Conservation (phyloP, 2,113 vertebrate genomes). For the Xenotilapia longispinis region DNA sequence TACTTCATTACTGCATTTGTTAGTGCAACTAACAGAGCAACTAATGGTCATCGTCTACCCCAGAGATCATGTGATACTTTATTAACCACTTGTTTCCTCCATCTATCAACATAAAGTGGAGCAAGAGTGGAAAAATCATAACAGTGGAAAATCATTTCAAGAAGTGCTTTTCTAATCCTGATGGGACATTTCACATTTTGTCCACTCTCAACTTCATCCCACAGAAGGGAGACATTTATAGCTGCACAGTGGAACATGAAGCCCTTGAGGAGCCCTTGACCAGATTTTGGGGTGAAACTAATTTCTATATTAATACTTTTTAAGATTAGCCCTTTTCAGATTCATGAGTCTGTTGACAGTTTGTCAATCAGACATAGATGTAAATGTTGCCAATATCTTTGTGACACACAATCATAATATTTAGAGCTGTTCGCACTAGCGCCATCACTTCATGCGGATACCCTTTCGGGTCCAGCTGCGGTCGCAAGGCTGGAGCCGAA, state of each 20-base stretch:
- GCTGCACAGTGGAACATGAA: conserved; percentile 25
- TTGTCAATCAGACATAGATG: not conserved
- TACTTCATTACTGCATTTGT: not conserved
- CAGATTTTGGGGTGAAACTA: conserved; percentile 16
- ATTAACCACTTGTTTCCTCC: conserved; percentile 15
- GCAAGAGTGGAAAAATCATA: not conserved
- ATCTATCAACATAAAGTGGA: not conserved
- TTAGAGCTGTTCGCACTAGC: too few species aligned
- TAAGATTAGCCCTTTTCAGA: not conserved
- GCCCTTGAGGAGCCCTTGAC: not conserved
- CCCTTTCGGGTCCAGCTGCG: too few species aligned
- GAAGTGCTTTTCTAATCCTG: not conserved
- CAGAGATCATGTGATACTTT: not conserved
- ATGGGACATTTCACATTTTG: conserved; percentile 1
- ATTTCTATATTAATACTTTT: not conserved
- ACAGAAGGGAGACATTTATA: not conserved
- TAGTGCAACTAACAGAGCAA: not conserved
- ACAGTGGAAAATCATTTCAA: not conserved
- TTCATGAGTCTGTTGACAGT: not conserved
- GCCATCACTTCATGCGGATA: too few species aligned
- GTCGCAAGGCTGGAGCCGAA: too few species aligned
- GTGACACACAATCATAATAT: not conserved
- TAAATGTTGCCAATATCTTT: not conserved
- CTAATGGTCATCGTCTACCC: conserved; percentile 4
- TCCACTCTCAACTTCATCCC: conserved; percentile 1